Evolutionary conservation across 2,113 vertebrate genomes (phyloP), one percentile per base, ranked within the genome.

Genomic region (Pimephales promelas): DNA sequence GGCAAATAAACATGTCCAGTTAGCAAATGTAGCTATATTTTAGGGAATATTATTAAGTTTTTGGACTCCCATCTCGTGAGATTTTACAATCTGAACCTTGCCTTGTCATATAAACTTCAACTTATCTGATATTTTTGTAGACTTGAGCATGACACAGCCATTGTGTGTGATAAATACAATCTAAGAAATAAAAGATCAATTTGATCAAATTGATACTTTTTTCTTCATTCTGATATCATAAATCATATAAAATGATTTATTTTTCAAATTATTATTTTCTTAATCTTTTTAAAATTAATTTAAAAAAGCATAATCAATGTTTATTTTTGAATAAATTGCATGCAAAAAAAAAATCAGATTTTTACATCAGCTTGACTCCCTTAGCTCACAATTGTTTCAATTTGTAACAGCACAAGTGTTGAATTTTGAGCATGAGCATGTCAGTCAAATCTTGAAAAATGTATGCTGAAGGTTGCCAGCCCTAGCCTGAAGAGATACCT

Each of bases 391-490:
- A 14, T 22, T 49, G 77, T 28, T 64, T 47, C 10, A 20, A 49
- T 22, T 26, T 54, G 73, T 49, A 73, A 73, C 22, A 10, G 24
- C 4, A 61, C 36, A 18, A 24, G 26, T 43, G 77, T n/a, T 79
- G 16, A 79, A 49, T 47, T 43, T 40, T 16, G 3, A 31, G 16
- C 26, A n/a, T 16, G 16, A 31, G 5, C 59, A 13, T 66, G 43
- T 66, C 77, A 31, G 59, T 79, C 59, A 49, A 61, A 26, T 45
- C 24, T 79, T 79, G 3, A 79, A 79, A 64, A 79, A 64, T 79
- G 13, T 8, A 79, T 62, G 36, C 45, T 28, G 8, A 18, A 36
- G 54, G 75, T 16, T 78, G 40, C 40, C 24, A 45, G 13, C 20
- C 59, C 64, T 8, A 40, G 43, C 43, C 26, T 31, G 57, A 5